Evolutionary conservation across 2,888 invertebrate species (phyloP).

Genomic region (Hetaerina titia): DNA sequence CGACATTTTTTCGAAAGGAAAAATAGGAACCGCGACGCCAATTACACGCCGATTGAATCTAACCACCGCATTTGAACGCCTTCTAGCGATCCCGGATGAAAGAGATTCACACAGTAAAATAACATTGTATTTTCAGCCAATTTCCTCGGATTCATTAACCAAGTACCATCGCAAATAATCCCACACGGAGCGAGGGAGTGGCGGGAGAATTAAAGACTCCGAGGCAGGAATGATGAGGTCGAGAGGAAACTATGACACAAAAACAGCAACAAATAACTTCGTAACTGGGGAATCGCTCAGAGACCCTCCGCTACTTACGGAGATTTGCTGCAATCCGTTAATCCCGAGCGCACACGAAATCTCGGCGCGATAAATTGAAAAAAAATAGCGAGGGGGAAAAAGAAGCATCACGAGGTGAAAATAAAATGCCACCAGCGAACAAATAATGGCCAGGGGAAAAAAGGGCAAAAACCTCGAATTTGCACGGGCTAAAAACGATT

Average conservation of each 20-base stretch:
- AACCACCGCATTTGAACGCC: neutral
- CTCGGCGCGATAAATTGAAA: slow-evolving; percentile 46
- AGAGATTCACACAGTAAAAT: neutral
- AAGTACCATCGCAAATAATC: neutral
- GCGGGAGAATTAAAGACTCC: neutral
- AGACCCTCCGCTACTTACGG: slow-evolving; percentile 24
- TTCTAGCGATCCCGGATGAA: neutral
- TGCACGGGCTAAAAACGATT: slow-evolving; percentile 5
- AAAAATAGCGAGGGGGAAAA: neutral
- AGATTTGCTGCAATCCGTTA: slow-evolving; percentile 38
- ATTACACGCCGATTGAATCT: neutral
- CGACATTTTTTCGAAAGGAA: neutral
- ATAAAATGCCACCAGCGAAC: neutral
- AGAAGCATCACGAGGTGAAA: neutral
- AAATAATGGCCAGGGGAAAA: neutral
- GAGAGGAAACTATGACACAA: neutral
- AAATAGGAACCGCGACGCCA: neutral
- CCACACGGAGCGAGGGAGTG: neutral
- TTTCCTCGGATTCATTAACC: neutral
- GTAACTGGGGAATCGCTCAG: neutral
- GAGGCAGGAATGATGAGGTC: neutral
- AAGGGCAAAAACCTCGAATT: neutral
- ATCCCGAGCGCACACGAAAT: neutral
- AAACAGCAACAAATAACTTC: neutral
- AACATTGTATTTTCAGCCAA: neutral